phyloP scores from a whole-genome alignment of 2,113 vertebrate species.

The Tonatia bakeri region DNA sequence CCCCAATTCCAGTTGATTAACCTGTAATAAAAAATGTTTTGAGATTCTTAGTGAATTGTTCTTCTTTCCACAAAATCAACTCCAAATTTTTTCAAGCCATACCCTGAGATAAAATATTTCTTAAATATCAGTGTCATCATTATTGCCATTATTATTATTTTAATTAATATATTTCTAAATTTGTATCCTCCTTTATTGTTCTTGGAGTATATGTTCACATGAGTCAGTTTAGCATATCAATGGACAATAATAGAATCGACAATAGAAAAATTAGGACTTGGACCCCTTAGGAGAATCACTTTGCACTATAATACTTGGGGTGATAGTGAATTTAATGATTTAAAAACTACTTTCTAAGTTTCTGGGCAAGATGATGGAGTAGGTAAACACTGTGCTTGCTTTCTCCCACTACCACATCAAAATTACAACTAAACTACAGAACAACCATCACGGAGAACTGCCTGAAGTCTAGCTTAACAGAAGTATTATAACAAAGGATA shows the following conservation, averaged over 20 bases:
- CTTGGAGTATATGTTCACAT: neutral
- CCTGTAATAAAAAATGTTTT: neutral
- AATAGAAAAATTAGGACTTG: neutral
- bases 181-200: neutral
- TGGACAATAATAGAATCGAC: neutral
- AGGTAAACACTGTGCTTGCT: neutral
- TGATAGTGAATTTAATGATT: neutral
- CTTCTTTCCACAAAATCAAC: neutral
- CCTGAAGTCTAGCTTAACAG: neutral
- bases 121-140: neutral
- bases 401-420: neutral
- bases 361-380: neutral
- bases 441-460: neutral
- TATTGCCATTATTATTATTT: neutral
- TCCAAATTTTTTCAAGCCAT: neutral
- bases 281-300: neutral
- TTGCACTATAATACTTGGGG: neutral
- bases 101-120: neutral
- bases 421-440: neutral
- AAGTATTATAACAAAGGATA: neutral
- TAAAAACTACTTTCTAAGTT: neutral
- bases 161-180: neutral
- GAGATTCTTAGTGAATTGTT: neutral
- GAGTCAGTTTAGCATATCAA: neutral
- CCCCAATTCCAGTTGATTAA: neutral